Base-by-base conservation (phyloP, 2,113 vertebrate genomes). In the Caretta caretta region DNA sequence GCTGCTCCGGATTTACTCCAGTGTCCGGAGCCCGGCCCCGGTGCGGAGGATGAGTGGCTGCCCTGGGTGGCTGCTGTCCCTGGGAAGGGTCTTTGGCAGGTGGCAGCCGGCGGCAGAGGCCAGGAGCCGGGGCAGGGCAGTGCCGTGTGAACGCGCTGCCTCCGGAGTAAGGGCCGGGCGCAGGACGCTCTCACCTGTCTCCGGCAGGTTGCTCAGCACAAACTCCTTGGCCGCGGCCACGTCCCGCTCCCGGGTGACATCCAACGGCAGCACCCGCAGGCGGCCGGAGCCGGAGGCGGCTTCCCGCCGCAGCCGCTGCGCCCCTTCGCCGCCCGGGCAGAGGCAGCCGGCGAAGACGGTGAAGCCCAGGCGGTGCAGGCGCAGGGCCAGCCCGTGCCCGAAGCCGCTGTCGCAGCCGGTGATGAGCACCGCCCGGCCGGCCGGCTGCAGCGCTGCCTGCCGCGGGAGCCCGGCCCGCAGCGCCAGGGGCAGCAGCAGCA, bases 221-320 rank as follows among this genome's bases (percentile, higher is more conserved):
- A 56, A 92, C 93, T 89, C 97, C 95, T 97, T 98, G 1, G 97
- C 98, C 69, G 91, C 96, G 80, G 92, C 92, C 90, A 99, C 97
- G 4, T 99, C 97, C 24, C 96, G 86, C 10, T 97, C 96, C 8
- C 90, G 94, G 90, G 98, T 98, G 48, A 99, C 98, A 59, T 99
- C 98, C 88, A 99, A 95, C 65, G 95, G 96, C 82, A 98, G 94
- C 83, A 98, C 86, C 24, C 91, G 98, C 87, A 99, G 92, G 11
- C 93, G 94, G 48, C 81, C 78, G 76, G 20, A 2, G 11, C 69
- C 80, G 72, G 97, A 96, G n/a, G 56, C 90, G 8, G 96, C 93
- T 46, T 97, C 94, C n/a, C 48, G 46, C 82, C 46, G 57, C 92
- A 98, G 98, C 54, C 59, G 92, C 89, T 86, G 98, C 72, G 98